phyloP scores from a whole-genome alignment of 2,888 invertebrate genomes.

The Myopa testacea region DNA sequence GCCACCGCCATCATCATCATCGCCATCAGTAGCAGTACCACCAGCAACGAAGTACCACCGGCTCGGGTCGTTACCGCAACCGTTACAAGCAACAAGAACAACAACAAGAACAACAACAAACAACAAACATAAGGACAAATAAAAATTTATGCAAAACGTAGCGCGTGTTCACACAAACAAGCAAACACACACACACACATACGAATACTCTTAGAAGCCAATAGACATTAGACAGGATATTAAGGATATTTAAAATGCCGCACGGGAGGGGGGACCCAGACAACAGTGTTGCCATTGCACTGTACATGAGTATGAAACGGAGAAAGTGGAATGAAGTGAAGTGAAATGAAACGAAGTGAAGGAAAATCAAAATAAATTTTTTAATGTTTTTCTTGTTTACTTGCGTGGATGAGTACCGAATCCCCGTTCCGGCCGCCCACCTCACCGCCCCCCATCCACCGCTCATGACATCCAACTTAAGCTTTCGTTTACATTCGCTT shows the following conservation, averaged over 20 bases:
- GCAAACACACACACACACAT: not conserved
- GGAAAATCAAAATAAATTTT: slow-evolving; percentile 32
- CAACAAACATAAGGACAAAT: not conserved
- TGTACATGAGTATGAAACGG: not conserved
- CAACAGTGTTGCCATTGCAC: not conserved
- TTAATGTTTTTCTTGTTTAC: slow-evolving; percentile 31
- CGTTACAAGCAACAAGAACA: not conserved
- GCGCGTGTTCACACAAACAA: not conserved
- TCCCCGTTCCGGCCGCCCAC: not conserved
- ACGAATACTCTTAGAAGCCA: not conserved
- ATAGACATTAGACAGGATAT: slow-evolving; percentile 18
- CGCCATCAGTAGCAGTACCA: slow-evolving; percentile 23
- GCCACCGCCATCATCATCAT: slow-evolving; percentile 37
- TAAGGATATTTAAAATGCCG: slow-evolving; percentile 18
- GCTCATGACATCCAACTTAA: not conserved
- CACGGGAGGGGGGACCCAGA: not conserved
- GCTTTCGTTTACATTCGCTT: slow-evolving; percentile 10
- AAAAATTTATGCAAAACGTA: not conserved
- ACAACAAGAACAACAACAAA: slow-evolving; percentile 8
- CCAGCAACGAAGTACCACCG: not conserved
- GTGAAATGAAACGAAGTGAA: not conserved
- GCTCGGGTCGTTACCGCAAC: slow-evolving; percentile 5
- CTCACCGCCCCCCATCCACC: not conserved
- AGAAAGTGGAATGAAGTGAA: not conserved
- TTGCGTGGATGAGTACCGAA: not conserved